Percentiles rank a stretch among this genome's conserved stretches.
Evolutionary conservation across 2,797 vertebrate genomes (phyloP).

Genomic region (Moxostoma hubbsi): DNA sequence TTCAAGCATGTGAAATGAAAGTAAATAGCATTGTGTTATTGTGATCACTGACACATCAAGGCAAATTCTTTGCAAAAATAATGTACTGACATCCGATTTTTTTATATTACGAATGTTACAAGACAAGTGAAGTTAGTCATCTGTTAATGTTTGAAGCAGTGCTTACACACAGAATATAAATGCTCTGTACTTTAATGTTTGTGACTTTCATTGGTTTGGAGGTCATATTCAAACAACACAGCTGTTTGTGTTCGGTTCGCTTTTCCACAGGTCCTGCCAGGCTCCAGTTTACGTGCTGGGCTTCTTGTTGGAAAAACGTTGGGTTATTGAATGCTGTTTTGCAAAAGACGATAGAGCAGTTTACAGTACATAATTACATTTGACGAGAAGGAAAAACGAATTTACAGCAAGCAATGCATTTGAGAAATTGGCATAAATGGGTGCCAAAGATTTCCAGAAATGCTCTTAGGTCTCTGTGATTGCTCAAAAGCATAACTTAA

Average conservation of each 20-base stretch:
- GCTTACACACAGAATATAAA: conserved; percentile 1
- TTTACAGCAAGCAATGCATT: background rate
- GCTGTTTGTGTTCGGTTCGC: conserved; percentile 9
- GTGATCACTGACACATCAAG: background rate
- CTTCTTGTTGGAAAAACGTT: conserved; percentile 17
- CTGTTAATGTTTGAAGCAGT: conserved; percentile 1
- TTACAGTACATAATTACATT: conserved; percentile 35
- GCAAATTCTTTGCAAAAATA: background rate
- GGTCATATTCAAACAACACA: conserved; percentile 8
- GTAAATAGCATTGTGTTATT: background rate
- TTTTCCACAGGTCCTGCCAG: conserved; percentile 39
- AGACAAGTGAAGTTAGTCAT: background rate
- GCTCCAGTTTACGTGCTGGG: conserved; percentile 1
- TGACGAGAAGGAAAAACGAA: conserved; percentile 20
- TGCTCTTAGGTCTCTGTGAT: conserved; percentile 29
- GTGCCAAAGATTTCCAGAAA: conserved; percentile 41
- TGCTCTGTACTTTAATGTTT: conserved; percentile 5
- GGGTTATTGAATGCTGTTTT: conserved; percentile 21
- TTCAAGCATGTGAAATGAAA: conserved; percentile 1
- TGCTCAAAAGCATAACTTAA: conserved; percentile 32
- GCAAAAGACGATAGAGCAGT: conserved; percentile 14
- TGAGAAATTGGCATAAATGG: conserved; percentile 31
- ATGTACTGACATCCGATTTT: background rate
- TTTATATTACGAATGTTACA: background rate
- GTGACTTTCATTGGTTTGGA: conserved; percentile 7